phyloP scores from a whole-genome alignment of 2,113 vertebrate species.

The Eublepharis macularius region DNA sequence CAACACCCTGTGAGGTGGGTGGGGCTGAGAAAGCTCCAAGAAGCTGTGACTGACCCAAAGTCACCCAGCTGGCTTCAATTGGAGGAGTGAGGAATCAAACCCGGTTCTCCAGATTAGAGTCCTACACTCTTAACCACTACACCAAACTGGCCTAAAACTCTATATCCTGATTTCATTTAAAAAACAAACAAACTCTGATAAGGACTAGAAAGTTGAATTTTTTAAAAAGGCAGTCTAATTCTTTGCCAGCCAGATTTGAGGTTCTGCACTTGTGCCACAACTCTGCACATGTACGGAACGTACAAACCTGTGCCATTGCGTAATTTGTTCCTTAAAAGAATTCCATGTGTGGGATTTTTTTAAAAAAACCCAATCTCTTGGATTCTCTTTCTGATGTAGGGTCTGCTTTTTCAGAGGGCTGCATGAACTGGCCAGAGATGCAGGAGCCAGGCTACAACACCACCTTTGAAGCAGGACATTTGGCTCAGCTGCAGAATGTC shows the following conservation, averaged over 20 bases:
- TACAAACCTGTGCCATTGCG: neutral
- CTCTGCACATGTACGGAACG: too few species aligned
- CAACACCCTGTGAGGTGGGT: too few species aligned
- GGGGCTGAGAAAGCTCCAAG: too few species aligned
- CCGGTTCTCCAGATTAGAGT: too few species aligned
- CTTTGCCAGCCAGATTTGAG: neutral
- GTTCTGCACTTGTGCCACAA: neutral
- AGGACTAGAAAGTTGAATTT: neutral
- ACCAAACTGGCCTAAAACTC: too few species aligned
- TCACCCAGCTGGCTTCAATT: too few species aligned
- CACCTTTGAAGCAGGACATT: conserved; percentile 47
- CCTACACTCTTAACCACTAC: too few species aligned
- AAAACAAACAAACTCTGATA: neutral
- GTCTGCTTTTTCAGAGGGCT: neutral
- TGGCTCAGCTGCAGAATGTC: conserved; percentile 55
- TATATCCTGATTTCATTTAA: too few species aligned
- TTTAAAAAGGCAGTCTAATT: neutral
- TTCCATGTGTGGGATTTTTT: neutral
- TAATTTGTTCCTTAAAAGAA: neutral
- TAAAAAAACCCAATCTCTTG: neutral
- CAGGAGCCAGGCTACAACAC: conserved; percentile 51
- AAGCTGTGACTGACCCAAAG: too few species aligned
- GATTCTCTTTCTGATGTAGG: neutral
- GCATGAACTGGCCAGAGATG: conserved; percentile 16
- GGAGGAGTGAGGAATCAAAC: too few species aligned